Conservation (phyloP, 1,140 invertebrate species). For the Pseudomyrmex cubaensis region DNA sequence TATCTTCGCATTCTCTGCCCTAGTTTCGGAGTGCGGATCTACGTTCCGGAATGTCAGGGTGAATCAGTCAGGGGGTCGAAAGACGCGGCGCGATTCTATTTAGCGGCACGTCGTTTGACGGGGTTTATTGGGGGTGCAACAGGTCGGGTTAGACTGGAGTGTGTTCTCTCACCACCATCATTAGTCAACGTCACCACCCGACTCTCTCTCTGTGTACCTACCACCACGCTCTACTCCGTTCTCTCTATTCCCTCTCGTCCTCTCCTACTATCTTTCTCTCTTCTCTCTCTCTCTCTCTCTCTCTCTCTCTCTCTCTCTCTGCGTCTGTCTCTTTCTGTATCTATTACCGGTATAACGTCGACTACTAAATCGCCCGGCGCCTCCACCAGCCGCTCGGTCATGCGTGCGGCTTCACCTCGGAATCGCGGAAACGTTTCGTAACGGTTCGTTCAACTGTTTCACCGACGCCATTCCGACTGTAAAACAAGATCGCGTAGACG, state of each 20-base stretch:
- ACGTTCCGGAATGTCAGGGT: slow-evolving; percentile 70
- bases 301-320: slow-evolving; percentile 40
- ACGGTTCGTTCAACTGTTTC: slow-evolving; percentile 62
- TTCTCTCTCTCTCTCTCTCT: slow-evolving; percentile 63
- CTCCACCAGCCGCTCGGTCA: slow-evolving; percentile 66
- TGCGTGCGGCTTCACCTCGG: slow-evolving; percentile 66
- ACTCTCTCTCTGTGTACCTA: slow-evolving; percentile 66
- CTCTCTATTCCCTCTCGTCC: slow-evolving; percentile 63
- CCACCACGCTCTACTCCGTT: slow-evolving; percentile 58
- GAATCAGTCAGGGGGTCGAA: slow-evolving; percentile 82
- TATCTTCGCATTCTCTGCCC: slow-evolving; percentile 27
- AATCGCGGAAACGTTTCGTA: slow-evolving; percentile 69
- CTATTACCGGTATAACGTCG: slow-evolving; percentile 76
- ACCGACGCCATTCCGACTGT: slow-evolving; percentile 48
- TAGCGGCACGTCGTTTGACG: slow-evolving; percentile 84
- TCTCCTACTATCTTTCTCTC: slow-evolving; percentile 46
- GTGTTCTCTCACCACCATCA: slow-evolving; percentile 85
- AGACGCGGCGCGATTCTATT: slow-evolving; percentile 84
- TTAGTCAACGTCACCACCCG: slow-evolving; percentile 85
- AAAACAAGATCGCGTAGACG: slow-evolving; percentile 23
- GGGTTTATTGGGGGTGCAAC: slow-evolving; percentile 85
- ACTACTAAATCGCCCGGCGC: slow-evolving; percentile 75
- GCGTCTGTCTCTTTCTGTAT: slow-evolving; percentile 69
- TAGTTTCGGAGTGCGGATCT: slow-evolving; percentile 68
- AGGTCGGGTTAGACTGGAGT: slow-evolving; percentile 85